These are phyloP conservation scores for Calliphora vicina DNA, from an alignment of 1,140 invertebrate species.

Conservation along the genomic window DNA sequence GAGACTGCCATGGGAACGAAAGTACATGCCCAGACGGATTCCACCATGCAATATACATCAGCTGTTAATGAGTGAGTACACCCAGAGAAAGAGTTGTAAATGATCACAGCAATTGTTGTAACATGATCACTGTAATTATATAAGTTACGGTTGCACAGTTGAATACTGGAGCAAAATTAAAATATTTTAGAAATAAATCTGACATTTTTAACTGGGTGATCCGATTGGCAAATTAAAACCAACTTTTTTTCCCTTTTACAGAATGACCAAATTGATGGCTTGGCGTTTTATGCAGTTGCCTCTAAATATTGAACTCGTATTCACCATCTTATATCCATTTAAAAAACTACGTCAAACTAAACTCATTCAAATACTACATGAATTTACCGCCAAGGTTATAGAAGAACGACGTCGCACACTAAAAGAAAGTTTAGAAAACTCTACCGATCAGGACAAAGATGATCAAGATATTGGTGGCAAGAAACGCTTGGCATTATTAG, in stretches of 20 bases:
- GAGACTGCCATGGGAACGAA: conserved; percentile 87
- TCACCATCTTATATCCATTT: conserved; percentile 49
- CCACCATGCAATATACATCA: conserved; percentile 74
- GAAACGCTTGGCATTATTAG: conserved; percentile 72
- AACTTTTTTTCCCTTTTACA: conserved; percentile 37
- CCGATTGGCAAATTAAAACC: no score
- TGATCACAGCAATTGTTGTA: no score
- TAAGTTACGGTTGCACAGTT: no score
- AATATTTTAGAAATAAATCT: no score
- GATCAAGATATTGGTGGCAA: conserved; percentile 49
- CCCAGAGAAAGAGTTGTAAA: no score
- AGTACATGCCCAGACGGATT: conserved; percentile 75
- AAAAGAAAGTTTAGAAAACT: conserved; percentile 50
- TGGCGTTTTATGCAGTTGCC: conserved; percentile 50
- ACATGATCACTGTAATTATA: no score
- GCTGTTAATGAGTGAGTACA: conserved; percentile 71
- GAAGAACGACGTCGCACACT: conserved; percentile 53
- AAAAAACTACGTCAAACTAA: conserved; percentile 66
- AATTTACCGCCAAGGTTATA: conserved; percentile 71
- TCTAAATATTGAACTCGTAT: conserved; percentile 50
- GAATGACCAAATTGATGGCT: conserved; percentile 49
- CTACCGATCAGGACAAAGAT: background rate
- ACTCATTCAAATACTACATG: conserved; percentile 71
- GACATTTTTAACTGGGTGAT: no score
- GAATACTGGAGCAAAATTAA: no score